These are phyloP conservation scores for Goniozus legneri DNA, from an alignment of 1,140 invertebrate species.

Conservation along the genomic window DNA sequence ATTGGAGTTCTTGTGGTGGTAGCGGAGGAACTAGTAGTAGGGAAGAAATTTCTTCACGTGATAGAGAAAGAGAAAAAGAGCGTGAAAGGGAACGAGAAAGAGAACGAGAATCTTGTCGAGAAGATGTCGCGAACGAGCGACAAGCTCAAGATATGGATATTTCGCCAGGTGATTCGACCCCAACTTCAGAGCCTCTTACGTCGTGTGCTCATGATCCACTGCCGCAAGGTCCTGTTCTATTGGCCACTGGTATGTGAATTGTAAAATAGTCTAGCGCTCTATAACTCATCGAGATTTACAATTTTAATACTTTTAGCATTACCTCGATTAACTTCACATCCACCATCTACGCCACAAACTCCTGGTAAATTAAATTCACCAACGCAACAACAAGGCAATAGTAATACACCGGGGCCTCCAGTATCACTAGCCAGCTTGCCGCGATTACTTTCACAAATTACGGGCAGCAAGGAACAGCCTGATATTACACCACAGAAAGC, in stretches of 20 bases:
- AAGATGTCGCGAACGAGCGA: slow-evolving; percentile 43
- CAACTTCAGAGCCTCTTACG: slow-evolving; percentile 65
- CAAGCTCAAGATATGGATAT: slow-evolving; percentile 78
- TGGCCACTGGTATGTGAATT: slow-evolving; percentile 57
- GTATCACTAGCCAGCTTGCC: slow-evolving; percentile 55
- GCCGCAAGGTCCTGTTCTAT: slow-evolving; percentile 57
- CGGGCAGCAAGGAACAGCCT: slow-evolving; percentile 53
- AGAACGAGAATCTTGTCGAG: slow-evolving; percentile 43
- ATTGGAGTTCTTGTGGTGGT: slow-evolving; percentile 44
- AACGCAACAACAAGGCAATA: slow-evolving; percentile 47
- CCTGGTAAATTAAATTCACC: slow-evolving; percentile 53
- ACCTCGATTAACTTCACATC: slow-evolving; percentile 66
- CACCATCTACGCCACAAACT: slow-evolving; percentile 47
- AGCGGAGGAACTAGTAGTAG: slow-evolving; percentile 30
- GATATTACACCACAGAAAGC: slow-evolving; percentile 58
- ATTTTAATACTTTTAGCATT: slow-evolving; percentile 48
- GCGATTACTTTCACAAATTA: slow-evolving; percentile 56
- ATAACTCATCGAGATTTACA: background rate
- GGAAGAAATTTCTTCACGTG: slow-evolving; percentile 36
- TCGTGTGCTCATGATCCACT: slow-evolving; percentile 46
- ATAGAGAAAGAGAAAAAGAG: slow-evolving; percentile 39
- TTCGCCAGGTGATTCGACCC: slow-evolving; percentile 78
- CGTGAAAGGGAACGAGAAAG: slow-evolving; percentile 40
- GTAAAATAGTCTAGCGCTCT: slow-evolving; percentile 1
- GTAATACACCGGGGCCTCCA: slow-evolving; percentile 58